A percentile compares a stretch with the other conserved stretches of the same genome.
Evolutionary conservation across 2,797 vertebrate genomes (phyloP).

Genomic region (Muscicapa comitata): DNA sequence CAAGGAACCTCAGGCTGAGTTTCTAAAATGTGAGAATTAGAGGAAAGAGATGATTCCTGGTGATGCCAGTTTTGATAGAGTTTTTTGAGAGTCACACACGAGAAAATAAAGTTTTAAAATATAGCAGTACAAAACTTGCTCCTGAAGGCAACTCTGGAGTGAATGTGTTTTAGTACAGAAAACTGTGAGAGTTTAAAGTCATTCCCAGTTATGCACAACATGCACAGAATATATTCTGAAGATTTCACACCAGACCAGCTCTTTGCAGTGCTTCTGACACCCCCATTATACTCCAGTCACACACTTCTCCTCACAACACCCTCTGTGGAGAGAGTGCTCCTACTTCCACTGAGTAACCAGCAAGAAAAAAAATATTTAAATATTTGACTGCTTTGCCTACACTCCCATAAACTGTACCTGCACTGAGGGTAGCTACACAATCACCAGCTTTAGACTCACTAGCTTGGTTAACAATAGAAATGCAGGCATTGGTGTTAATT

Average conservation of each 20-base stretch:
- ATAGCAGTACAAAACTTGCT: rapidly evolving
- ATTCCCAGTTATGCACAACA: neutral
- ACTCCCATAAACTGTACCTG: neutral
- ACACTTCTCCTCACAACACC: neutral
- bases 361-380: neutral
- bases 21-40: neutral
- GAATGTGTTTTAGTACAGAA: neutral
- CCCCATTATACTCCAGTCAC: neutral
- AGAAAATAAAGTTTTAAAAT: neutral
- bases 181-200: neutral
- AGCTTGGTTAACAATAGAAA: neutral
- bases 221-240: neutral
- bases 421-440: neutral
- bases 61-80: neutral
- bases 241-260: neutral
- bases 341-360: neutral
- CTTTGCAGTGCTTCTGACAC: neutral
- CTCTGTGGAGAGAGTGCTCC: neutral
- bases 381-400: neutral
- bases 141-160: neutral
- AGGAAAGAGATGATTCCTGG: neutral
- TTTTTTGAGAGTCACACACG: neutral
- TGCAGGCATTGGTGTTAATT: neutral
- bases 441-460: neutral
- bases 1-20: neutral